A percentile compares a stretch with the other conserved stretches of the same genome.
phyloP scores from a whole-genome alignment of 2,888 invertebrate genomes.

The Lithophane semibrunnea region DNA sequence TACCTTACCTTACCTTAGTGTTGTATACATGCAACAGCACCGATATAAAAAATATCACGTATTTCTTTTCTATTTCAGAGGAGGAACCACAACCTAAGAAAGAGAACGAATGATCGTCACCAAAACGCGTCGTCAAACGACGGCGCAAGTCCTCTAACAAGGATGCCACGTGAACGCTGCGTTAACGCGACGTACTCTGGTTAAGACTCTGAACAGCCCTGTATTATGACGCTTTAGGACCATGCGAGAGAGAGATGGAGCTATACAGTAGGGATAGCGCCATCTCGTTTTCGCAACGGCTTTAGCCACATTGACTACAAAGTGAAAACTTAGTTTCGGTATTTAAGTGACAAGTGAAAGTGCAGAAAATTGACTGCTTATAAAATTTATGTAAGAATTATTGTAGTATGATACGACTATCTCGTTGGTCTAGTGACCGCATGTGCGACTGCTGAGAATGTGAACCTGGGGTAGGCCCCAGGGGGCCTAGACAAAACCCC shows the following conservation, averaged over 20 bases:
- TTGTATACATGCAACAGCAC: too few relatives aligned
- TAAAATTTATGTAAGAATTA: constrained; percentile 20
- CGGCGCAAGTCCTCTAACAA: constrained; percentile 87
- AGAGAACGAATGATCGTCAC: constrained; percentile 88
- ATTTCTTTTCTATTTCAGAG: constrained; percentile 69
- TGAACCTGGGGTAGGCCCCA: background rate
- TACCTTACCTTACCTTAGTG: too few relatives aligned
- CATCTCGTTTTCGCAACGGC: constrained; percentile 1
- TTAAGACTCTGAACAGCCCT: background rate
- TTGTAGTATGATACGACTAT: background rate
- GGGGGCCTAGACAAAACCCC: too few relatives aligned
- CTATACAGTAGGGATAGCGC: background rate
- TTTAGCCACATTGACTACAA: background rate
- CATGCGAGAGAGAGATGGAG: background rate
- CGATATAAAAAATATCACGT: too few relatives aligned
- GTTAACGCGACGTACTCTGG: constrained; percentile 23
- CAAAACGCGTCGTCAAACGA: constrained; percentile 88
- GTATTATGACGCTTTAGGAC: background rate
- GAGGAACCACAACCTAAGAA: constrained; percentile 87
- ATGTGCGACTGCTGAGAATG: background rate
- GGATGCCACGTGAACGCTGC: constrained; percentile 77
- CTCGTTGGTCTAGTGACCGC: background rate
- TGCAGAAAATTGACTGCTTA: constrained; percentile 34
- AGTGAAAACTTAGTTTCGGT: constrained; percentile 14
- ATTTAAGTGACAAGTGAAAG: constrained; percentile 39